phyloP scores from a whole-genome alignment of 2,797 vertebrate species.

The Phyllotis vaccarum region DNA sequence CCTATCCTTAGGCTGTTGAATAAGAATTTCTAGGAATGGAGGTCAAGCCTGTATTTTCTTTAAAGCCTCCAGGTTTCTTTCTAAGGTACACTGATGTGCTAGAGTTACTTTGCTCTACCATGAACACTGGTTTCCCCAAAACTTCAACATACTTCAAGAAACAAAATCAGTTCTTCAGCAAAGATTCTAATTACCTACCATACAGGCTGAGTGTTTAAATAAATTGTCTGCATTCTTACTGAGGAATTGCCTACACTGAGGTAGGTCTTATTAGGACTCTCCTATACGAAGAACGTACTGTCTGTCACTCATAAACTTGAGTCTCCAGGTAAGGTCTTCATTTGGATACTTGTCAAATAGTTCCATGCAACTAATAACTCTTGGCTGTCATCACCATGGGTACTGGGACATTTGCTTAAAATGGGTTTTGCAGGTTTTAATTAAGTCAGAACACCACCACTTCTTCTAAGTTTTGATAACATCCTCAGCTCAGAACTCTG shows the following conservation, averaged over 20 bases:
- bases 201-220: neutral
- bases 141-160: neutral
- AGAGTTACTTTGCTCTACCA: neutral
- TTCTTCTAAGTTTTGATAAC: neutral
- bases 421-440: neutral
- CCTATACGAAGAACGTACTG: neutral
- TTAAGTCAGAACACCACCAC: conserved; percentile 51
- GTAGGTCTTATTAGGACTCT: neutral
- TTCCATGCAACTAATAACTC: neutral
- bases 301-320: neutral
- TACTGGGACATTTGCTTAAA: neutral
- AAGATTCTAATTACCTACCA: neutral
- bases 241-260: neutral
- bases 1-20: neutral
- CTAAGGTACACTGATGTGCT: neutral
- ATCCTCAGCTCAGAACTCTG: neutral
- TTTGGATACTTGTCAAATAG: conserved; percentile 25
- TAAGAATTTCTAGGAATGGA: neutral
- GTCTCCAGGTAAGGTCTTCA: conserved; percentile 45
- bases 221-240: neutral
- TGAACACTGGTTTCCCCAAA: neutral
- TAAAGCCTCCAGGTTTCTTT: neutral
- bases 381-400: neutral
- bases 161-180: neutral
- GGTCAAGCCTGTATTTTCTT: neutral